These are phyloP conservation scores for Pocillopora verrucosa DNA, from an alignment of 64 coral and sea anemone genomes.

Conservation along the genomic window DNA sequence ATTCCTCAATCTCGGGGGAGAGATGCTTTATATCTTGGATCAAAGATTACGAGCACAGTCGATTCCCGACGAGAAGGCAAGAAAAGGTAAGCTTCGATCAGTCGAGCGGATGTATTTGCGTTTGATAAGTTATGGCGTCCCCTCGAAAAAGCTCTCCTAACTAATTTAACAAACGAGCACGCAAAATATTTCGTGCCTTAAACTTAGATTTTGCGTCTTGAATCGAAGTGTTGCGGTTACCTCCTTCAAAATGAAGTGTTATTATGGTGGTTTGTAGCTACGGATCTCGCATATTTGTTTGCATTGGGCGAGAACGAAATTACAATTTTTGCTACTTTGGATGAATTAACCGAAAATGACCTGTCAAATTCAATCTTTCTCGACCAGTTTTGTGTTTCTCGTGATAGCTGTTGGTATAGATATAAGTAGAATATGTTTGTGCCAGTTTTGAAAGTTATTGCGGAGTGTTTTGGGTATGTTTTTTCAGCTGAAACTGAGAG, in stretches of 20 bases:
- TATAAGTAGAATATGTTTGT: too few relatives aligned
- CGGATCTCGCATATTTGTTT: not conserved
- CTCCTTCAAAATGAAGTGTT: not conserved
- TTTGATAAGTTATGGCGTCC: slow-evolving; percentile 21
- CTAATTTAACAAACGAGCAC: not conserved
- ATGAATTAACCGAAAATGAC: not conserved
- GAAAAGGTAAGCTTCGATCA: slow-evolving; percentile 69
- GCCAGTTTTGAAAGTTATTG: too few relatives aligned
- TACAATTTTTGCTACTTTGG: not conserved
- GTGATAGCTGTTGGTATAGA: too few relatives aligned
- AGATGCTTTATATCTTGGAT: slow-evolving; percentile 98
- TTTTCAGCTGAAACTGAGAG: too few relatives aligned
- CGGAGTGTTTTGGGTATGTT: too few relatives aligned
- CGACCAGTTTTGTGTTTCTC: not conserved
- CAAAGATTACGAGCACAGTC: slow-evolving; percentile 96
- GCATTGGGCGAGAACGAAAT: not conserved
- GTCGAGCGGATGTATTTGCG: not conserved
- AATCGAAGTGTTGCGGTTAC: not conserved
- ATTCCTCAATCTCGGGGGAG: slow-evolving; percentile 96
- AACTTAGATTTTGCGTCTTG: not conserved
- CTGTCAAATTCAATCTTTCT: not conserved
- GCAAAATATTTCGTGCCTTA: not conserved
- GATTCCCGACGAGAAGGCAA: slow-evolving; percentile 94
- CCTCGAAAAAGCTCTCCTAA: not conserved
- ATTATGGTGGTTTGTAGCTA: not conserved